Conservation (phyloP, 1,140 invertebrate species). For the Phthorimaea operculella region DNA sequence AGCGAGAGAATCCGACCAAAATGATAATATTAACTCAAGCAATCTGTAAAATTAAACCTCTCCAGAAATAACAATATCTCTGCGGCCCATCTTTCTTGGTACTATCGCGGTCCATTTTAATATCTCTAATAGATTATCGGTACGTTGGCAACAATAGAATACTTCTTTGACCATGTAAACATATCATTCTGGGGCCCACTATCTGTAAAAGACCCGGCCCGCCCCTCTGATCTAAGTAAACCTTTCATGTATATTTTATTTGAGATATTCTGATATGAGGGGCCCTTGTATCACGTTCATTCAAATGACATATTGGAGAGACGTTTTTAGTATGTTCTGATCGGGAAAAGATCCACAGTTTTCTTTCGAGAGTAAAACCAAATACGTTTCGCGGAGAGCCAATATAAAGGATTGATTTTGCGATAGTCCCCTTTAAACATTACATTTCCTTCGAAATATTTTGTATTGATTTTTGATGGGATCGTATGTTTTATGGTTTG, state of each 20-base stretch:
- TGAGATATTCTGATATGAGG: conserved; percentile 53
- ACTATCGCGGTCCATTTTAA: conserved; percentile 48
- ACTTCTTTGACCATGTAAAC: conserved; percentile 44
- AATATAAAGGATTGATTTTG: conserved; percentile 45
- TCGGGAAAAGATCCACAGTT: conserved; percentile 43
- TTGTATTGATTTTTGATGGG: too few species aligned
- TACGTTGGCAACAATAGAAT: conserved; percentile 46
- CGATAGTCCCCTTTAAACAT: conserved; percentile 22
- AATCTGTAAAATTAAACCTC: conserved; percentile 32
- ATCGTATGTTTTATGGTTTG: too few species aligned
- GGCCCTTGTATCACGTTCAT: conserved; percentile 52
- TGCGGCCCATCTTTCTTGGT: conserved; percentile 30
- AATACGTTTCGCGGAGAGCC: conserved; percentile 37
- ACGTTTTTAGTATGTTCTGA: conserved; percentile 50
- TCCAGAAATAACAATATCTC: conserved; percentile 37
- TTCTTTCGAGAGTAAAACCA: conserved; percentile 46
- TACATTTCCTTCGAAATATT: background rate
- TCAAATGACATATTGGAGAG: conserved; percentile 60
- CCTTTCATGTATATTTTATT: conserved; percentile 63
- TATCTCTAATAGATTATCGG: conserved; percentile 59
- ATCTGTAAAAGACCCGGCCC: conserved; percentile 34
- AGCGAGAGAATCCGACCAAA: background rate
- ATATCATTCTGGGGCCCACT: conserved; percentile 35
- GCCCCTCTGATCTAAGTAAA: conserved; percentile 51
- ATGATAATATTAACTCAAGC: conserved; percentile 34